Base-by-base conservation (phyloP, 2,888 invertebrate genomes). In the Pecten maximus region DNA sequence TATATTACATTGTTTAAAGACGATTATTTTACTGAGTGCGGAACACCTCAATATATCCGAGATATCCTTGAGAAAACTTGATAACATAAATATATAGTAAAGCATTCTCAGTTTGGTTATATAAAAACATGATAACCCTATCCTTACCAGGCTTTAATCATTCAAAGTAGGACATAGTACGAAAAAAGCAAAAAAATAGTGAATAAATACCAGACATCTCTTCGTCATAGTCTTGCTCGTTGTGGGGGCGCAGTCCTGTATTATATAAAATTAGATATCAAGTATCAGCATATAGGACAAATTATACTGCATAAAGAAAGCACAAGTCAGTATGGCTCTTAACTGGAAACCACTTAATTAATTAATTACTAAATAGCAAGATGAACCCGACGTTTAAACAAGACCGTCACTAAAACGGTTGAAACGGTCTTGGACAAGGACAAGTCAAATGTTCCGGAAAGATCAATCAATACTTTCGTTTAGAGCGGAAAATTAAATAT, bases 151-250 rank as follows among this genome's bases (percentile, higher is more conserved):
- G 28, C 74, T 74, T 74, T 28, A 28, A 35, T 4, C 74, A 35
- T 74, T 74, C 23, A 74, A 74, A 74, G 23, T 28, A 6, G 0
- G 74, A 74, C 28, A 74, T 3, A 74, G 35, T 74, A 74, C 74
- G 74, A 74, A 74, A 35, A 35, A 74, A 74, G 74, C 74, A 74
- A 60, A 60, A 60, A 35, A 28, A 74, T 12, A 35, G 60, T 74
- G 35, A 35, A 74, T 74, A 74, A 74, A 74, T 74, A 74, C 74
- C 74, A 35, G 74, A 12, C 74, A 74, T 74, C 35, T 74, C 74
- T 74, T 74, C 74, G 10, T 74, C 74, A 74, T 74, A 74, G 28
- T 28, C 74, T 35, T 74, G 74, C 0, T 74, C 74, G 74, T 74
- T 74, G 74, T 74, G 74, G 74, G 74, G 74, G 28, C 15, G 28